Base-by-base conservation (phyloP, 1,140 invertebrate genomes). In the Cydia amplana region DNA sequence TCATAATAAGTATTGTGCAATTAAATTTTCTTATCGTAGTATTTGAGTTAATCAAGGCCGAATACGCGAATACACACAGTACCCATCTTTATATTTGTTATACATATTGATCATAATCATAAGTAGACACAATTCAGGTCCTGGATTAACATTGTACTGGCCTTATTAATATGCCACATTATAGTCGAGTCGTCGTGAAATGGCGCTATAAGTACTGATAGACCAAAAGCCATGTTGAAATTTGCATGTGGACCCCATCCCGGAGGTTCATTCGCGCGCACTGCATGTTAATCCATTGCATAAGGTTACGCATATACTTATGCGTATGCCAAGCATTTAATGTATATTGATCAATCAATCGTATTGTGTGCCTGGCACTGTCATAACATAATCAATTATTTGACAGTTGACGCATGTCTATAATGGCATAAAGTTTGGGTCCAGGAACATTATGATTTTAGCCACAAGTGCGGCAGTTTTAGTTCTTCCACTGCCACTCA, bases 211-310 rank as follows among this genome's bases (percentile, higher is more conserved):
- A 1, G 4, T 4, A 51, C n/a, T 51, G 49, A 51, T 7, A 49
- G 49, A 51, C 49, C 51, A 18, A n/a, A n/a, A n/a, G 51, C 51
- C 51, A 55, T 55, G 16, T 23, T 20, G 7, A n/a, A 60, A 60
- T 60, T 60, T 23, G 55, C 55, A 60, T 60, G 55, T 23, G 9
- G 55, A 60, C 2, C 20, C 51, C 16, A 10, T 60, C 55, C 55
- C 55, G 55, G 55, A 60, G 55, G 18, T 60, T 60, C 55, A 60
- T 60, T 1, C 20, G 55, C 55, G 55, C 20, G 55, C 20, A 5
- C n/a, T 10, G 55, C 55, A 60, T 60, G 55, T 60, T 60, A 60
- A 60, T 60, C 55, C 6, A 10, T 60, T 60, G 55, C 55, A 60
- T 60, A 60, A 23, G 18, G 55, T 60, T 20, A 51, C 49, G 49